phyloP scores from a whole-genome alignment of 2,888 invertebrate genomes.

The Mycalesis mineus region DNA sequence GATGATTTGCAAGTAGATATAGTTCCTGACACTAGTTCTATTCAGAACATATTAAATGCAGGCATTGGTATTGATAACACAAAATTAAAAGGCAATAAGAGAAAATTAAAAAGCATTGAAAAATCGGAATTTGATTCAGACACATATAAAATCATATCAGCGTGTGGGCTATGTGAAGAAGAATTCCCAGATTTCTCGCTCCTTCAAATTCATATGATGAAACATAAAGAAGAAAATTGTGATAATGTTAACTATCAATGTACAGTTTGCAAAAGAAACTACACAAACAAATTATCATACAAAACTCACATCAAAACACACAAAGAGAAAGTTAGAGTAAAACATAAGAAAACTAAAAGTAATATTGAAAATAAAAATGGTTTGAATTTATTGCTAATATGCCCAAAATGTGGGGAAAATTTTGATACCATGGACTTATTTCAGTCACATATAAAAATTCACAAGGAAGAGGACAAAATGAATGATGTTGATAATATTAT shows the following conservation, averaged over 20 bases:
- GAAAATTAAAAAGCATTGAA: conserved; percentile 7
- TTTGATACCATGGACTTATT: conserved; percentile 7
- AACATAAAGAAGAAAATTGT: neutral
- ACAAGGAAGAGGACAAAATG: conserved; percentile 3
- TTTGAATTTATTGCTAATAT: conserved; percentile 19
- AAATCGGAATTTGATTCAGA: neutral
- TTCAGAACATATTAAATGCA: neutral
- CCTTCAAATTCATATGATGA: neutral
- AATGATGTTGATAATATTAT: conserved; percentile 7
- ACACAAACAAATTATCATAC: conserved; percentile 2
- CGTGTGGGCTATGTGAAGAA: conserved; percentile 1
- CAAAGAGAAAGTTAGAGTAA: conserved; percentile 10
- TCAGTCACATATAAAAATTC: conserved; percentile 15
- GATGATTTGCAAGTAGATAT: conserved; percentile 10
- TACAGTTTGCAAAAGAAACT: conserved; percentile 15
- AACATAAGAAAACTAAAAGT: conserved; percentile 19
- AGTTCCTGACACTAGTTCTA: neutral
- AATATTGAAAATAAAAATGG: conserved; percentile 21
- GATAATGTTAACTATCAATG: conserved; percentile 10
- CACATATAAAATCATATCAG: neutral
- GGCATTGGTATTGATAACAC: conserved; percentile 8
- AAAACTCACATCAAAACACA: conserved; percentile 16
- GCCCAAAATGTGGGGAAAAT: conserved; percentile 16
- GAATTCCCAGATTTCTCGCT: neutral
- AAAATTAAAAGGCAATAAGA: conserved; percentile 9